Evolutionary conservation across 2,797 vertebrate genomes (phyloP), one percentile per base, ranked within the genome.

Genomic region (Tarsius wallacei): DNA sequence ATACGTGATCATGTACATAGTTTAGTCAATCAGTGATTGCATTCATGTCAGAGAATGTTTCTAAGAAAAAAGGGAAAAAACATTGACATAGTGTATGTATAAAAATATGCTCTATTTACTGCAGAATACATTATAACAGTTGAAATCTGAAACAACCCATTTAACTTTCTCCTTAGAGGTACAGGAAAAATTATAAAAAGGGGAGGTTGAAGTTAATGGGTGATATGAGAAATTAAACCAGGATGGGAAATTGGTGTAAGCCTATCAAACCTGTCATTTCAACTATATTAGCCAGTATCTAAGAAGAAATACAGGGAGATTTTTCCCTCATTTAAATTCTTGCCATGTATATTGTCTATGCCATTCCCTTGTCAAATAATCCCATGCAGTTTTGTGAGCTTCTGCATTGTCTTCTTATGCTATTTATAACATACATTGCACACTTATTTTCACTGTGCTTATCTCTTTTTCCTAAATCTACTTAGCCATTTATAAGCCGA

Each of bases 391-490:
- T 94, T 74, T 42, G 0, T 89, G 36, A 93, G 68, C 57, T 59
- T 80, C 91, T 36, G 42, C 33, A 61, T 47, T 91, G 36, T 94
- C 59, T 93, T 95, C 73, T 88, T 42, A 49, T 80, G 8, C 16
- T 26, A 86, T 55, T 86, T 95, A 70, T 77, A 83, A 80, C 5
- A 49, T 80, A 2, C 28, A 24, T 83, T 89, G 1, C 5, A 26
- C 36, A 88, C 76, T 83, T 61, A 78, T 87, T 88, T 88, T 88
- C 83, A 88, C 86, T 94, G 19, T 51, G 14, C 2, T 77, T 90
- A 24, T 80, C 63, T 91, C 47, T 71, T 77, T 96, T 86, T 66
- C 16, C 31, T 87, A 91, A 94, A 64, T 80, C 94, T 70, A 78
- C 14, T 70, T 90, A 71, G 61, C 6, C 19, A 86, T 85, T 80